Conservation (phyloP, 2,113 vertebrate species). For the Serinus canaria region DNA sequence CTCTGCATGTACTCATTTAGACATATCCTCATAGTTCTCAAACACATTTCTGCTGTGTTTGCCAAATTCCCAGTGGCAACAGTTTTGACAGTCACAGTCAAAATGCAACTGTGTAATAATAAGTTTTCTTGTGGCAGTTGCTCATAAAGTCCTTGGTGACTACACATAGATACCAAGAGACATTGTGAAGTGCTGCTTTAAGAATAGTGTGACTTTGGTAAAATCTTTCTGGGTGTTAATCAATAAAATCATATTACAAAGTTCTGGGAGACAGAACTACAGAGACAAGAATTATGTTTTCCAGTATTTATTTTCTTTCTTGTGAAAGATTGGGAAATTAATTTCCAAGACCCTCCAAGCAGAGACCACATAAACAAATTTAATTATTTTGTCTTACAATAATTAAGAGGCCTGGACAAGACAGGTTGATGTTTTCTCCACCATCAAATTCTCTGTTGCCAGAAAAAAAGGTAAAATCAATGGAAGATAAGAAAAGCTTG, state of each 20-base stretch:
- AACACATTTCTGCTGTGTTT: conserved; percentile 7
- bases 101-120: conserved; percentile 37
- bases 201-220: neutral
- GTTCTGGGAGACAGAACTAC: neutral
- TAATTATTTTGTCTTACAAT: neutral
- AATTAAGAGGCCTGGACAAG: neutral
- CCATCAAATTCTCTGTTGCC: neutral
- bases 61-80: neutral
- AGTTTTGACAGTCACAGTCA: conserved; percentile 44
- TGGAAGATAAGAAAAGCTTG: neutral
- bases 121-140: neutral
- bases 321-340: neutral
- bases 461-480: neutral
- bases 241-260: neutral
- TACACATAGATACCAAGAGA: neutral
- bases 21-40: neutral
- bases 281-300: neutral
- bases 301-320: neutral
- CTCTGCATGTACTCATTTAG: neutral
- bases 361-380: neutral
- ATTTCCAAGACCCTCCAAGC: neutral
- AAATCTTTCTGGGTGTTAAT: neutral
- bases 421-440: neutral
- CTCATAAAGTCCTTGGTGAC: neutral
- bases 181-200: neutral